These are phyloP conservation scores for Gadopsis marmoratus DNA, from an alignment of 2,797 vertebrate genomes.

Conservation along the genomic window DNA sequence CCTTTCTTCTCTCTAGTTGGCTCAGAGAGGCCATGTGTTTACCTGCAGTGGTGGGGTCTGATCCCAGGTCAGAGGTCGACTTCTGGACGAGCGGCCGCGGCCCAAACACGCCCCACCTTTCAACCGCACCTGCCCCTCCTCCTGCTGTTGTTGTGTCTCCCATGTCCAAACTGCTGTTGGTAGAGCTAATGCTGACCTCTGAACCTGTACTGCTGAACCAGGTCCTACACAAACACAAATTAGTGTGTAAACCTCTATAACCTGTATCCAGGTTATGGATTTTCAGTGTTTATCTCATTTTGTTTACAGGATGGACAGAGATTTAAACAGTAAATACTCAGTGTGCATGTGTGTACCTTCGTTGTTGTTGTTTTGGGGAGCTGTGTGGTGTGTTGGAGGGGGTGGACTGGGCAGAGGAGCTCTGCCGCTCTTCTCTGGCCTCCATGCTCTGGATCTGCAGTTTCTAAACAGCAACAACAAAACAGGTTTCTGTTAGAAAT, in stretches of 20 bases:
- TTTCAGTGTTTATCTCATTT: background rate
- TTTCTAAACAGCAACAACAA: slow-evolving; percentile 73
- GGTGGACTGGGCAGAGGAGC: slow-evolving; percentile 82
- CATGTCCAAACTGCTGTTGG: slow-evolving; percentile 81
- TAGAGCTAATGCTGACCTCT: slow-evolving; percentile 80
- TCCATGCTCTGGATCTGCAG: slow-evolving; percentile 84
- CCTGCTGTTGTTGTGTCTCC: slow-evolving; percentile 15
- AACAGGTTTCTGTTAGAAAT: background rate
- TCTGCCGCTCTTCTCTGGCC: slow-evolving; percentile 77
- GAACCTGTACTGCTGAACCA: slow-evolving; percentile 84
- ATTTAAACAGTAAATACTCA: background rate
- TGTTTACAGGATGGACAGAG: fast-evolving
- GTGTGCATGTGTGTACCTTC: slow-evolving; percentile 70
- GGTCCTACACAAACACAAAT: slow-evolving; percentile 64
- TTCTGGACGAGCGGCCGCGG: slow-evolving; percentile 77
- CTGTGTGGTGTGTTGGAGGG: slow-evolving; percentile 85
- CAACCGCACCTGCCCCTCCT: slow-evolving; percentile 52
- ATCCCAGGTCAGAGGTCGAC: slow-evolving; percentile 80
- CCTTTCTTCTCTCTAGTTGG: background rate
- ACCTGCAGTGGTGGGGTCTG: slow-evolving; percentile 70
- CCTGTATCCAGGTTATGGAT: background rate
- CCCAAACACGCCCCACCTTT: slow-evolving; percentile 83
- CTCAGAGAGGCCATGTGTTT: background rate
- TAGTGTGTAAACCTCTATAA: background rate
- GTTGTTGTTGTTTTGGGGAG: slow-evolving; percentile 79